Evolutionary conservation across 2,797 vertebrate genomes (phyloP).

Genomic region (Gobio occitaniae): DNA sequence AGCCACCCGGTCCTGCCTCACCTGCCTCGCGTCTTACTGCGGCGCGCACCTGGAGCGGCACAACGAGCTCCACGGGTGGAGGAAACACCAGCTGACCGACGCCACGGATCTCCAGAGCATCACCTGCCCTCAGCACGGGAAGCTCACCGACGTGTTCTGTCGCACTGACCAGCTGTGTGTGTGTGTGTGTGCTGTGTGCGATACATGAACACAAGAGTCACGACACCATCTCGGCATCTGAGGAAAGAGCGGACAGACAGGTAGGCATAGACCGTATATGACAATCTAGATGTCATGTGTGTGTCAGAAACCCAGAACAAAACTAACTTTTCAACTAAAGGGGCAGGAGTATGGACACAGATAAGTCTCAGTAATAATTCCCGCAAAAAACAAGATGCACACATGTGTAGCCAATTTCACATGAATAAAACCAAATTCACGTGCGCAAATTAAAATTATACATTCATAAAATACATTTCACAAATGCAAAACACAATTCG

Average conservation of each 20-base stretch:
- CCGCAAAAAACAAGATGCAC: no score
- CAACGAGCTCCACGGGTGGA: constrained; percentile 75
- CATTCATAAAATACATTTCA: no score
- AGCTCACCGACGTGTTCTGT: constrained; percentile 87
- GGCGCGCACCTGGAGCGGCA: constrained; percentile 70
- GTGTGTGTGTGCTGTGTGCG: constrained; percentile 84
- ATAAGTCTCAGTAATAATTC: no score
- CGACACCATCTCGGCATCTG: constrained; percentile 78
- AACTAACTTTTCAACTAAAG: no score
- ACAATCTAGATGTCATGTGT: no score
- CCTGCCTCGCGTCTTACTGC: constrained; percentile 86
- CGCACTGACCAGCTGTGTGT: constrained; percentile 87
- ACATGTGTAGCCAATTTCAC: no score
- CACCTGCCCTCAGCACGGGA: constrained; percentile 84
- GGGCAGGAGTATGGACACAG: no score
- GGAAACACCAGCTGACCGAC: constrained; percentile 81
- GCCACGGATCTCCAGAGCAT: constrained; percentile 81
- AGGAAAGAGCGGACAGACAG: constrained; percentile 81
- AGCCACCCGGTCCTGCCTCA: constrained; percentile 85
- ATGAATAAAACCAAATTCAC: no score
- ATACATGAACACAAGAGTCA: constrained; percentile 83
- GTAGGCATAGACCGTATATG: background rate
- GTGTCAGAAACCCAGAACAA: no score
- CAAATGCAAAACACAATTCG: no score
- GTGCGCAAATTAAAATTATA: no score